Base-by-base conservation (phyloP, 2,888 invertebrate genomes). In the Agriotes lineatus region DNA sequence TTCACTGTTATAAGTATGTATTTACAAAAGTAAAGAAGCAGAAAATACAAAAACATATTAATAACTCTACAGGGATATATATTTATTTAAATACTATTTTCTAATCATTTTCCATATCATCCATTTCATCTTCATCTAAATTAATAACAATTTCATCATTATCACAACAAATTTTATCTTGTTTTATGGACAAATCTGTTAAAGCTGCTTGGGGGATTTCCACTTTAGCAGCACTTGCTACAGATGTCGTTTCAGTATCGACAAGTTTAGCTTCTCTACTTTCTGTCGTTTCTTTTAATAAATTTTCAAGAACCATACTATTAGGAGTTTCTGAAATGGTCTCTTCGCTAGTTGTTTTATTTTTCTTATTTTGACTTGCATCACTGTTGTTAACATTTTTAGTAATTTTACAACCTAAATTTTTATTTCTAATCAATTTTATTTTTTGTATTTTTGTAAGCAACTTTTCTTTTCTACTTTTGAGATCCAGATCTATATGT, bases 101-200 rank as follows among this genome's bases (percentile, higher is more conserved):
- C 25, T 59, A 63, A 18, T 39, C 63, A 64, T 56, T 58, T 42
- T 70, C 70, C 30, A 70, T 63, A 35, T 52, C 66, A 30, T 76
- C 75, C 58, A 77, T 75, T 71, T 77, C 77, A 48, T 74, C 76
- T 60, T 73, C 71, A 64, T 76, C 76, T 59, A 76, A 70, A 52
- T 72, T 73, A 18, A 77, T 76, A 20, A 77, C 76, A 69, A 74
- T 75, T 70, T 71, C 73, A 62, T 75, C 69, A 50, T 69, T 70
- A 57, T 71, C 69, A 60, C 69, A 67, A 25, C 16, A 56, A 48
- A n/a, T n/a, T n/a, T n/a, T n/a, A n/a, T n/a, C n/a, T n/a, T n/a
- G n/a, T n/a, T n/a, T n/a, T n/a, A n/a, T n/a, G n/a, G n/a, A n/a
- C n/a, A n/a, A n/a, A n/a, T n/a, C n/a, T n/a, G n/a, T n/a, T n/a